Percentiles rank a stretch among this genome's conserved stretches.
These are phyloP conservation scores for Balaenoptera acutorostrata DNA, from an alignment of 2,113 vertebrate species.

Conservation along the genomic window DNA sequence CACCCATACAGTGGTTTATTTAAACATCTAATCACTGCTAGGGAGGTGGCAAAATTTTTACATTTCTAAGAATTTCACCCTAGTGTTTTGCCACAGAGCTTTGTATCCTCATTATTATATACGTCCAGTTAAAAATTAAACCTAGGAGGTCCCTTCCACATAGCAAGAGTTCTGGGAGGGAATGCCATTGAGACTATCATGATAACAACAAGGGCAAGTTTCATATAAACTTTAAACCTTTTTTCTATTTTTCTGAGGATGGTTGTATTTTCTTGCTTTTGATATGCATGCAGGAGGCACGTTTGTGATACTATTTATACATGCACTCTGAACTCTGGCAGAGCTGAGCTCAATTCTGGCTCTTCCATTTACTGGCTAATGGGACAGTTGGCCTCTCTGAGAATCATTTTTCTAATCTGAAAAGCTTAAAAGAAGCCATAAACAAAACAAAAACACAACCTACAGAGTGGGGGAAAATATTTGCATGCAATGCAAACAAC, in stretches of 20 bases:
- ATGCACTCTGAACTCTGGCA: neutral
- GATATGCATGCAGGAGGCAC: accelerated
- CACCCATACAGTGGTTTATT: neutral
- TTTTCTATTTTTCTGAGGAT: neutral
- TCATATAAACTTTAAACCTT: no score
- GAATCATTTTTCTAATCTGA: neutral
- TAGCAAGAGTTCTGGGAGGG: neutral
- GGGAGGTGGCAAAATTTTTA: neutral
- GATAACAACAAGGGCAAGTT: neutral
- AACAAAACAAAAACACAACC: neutral
- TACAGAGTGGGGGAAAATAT: neutral
- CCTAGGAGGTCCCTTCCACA: neutral
- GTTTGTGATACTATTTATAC: neutral
- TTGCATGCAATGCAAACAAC: neutral
- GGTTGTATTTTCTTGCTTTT: neutral
- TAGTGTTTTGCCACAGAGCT: neutral
- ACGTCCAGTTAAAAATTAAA: neutral
- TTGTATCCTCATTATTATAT: neutral
- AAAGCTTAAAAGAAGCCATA: neutral
- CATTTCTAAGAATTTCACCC: neutral
- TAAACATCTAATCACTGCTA: neutral
- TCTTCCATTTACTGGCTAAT: neutral
- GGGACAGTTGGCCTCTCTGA: neutral
- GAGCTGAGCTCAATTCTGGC: neutral
- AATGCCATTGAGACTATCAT: neutral